Evolutionary conservation across 2,888 invertebrate genomes (phyloP).

Genomic region (Uloborus plumipes): DNA sequence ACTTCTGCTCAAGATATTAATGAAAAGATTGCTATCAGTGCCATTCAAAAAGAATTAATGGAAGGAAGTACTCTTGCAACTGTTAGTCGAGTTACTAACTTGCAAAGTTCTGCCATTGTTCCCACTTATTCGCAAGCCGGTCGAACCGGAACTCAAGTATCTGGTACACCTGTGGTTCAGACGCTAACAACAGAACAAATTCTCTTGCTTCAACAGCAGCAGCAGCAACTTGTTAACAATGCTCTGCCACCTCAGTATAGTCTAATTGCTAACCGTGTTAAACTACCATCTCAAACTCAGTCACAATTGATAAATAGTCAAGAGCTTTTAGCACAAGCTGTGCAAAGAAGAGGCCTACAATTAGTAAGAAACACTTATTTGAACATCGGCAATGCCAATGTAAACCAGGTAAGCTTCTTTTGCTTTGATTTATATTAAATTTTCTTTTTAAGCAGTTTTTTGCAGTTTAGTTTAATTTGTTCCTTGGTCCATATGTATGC

Average conservation of each 20-base stretch:
- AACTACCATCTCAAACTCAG: constrained; percentile 34
- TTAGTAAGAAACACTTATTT: constrained; percentile 25
- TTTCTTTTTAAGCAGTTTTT: not conserved
- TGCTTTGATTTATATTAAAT: not conserved
- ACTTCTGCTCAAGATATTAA: constrained; percentile 69
- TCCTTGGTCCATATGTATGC: not conserved
- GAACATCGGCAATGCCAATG: constrained; percentile 18
- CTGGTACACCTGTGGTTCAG: constrained; percentile 33
- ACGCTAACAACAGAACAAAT: constrained; percentile 51
- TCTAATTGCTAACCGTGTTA: constrained; percentile 45
- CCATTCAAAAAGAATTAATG: constrained; percentile 92
- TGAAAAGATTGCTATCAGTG: constrained; percentile 87
- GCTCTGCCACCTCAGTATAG: constrained; percentile 51
- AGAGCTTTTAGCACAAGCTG: constrained; percentile 43
- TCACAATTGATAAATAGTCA: constrained; percentile 25
- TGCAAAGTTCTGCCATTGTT: constrained; percentile 26
- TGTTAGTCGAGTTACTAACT: constrained; percentile 16
- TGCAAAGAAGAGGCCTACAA: constrained; percentile 24
- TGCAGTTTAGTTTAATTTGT: not conserved
- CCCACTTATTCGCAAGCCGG: constrained; percentile 53
- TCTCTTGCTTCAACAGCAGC: constrained; percentile 37
- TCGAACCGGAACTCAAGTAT: constrained; percentile 32
- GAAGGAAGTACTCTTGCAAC: constrained; percentile 67
- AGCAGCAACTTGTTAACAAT: constrained; percentile 10
- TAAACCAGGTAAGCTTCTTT: constrained; percentile 30